Evolutionary conservation across 2,113 vertebrate species (phyloP).

Genomic region (Callocephalon fimbriatum): DNA sequence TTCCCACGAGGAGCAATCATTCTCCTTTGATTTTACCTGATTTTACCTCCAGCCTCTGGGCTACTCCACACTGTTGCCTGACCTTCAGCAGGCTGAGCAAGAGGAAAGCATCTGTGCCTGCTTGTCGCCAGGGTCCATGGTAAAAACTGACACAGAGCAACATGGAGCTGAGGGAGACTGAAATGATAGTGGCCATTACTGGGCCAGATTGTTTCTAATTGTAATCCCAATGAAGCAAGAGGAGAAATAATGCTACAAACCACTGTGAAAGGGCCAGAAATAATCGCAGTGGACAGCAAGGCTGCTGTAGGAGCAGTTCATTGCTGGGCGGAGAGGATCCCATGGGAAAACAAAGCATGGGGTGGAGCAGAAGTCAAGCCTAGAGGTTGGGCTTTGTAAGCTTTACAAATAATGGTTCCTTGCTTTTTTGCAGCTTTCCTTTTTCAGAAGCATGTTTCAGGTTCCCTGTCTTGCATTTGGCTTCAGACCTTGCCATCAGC

Average conservation of each 20-base stretch:
- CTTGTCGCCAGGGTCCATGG: accelerated
- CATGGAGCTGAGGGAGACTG: neutral
- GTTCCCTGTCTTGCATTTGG: neutral
- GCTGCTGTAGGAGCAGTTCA: neutral
- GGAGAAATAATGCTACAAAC: neutral
- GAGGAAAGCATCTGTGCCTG: neutral
- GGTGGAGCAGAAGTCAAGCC: neutral
- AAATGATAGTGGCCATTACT: neutral
- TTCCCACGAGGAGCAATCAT: neutral
- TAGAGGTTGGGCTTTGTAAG: neutral
- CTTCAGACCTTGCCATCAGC: neutral
- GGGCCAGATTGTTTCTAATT: neutral
- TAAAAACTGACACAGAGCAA: neutral
- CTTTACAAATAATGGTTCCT: neutral
- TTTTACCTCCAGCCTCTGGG: neutral
- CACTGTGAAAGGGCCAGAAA: neutral
- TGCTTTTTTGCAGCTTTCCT: neutral
- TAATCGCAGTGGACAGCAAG: neutral
- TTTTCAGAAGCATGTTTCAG: neutral
- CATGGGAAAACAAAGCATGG: neutral
- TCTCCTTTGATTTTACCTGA: neutral
- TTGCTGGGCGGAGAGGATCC: neutral
- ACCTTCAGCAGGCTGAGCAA: neutral
- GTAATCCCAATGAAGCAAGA: neutral
- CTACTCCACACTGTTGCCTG: neutral